Evolutionary conservation across 2,888 invertebrate species (phyloP), one percentile per base, ranked within the genome.

Genomic region (Rhogogaster chlorosoma): DNA sequence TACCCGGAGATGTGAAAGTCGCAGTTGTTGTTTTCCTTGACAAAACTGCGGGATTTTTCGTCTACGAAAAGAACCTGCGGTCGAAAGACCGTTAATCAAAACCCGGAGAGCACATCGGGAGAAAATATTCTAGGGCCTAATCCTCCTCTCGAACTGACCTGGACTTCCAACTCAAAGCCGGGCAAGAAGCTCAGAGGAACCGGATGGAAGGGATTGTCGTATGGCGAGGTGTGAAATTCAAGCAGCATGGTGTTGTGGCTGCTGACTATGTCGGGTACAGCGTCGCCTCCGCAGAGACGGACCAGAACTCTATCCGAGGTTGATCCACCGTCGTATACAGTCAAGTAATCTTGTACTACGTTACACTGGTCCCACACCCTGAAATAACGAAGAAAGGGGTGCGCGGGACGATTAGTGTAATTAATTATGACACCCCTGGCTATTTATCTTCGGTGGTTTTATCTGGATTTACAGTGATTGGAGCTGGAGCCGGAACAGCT

Each of bases 281-380:
- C 96, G 90, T 97, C 97, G 1, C 97, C 97, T 6, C 97, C 97
- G 92, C 98, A 98, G 86, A 98, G 95, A 86, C 97, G 95, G 7
- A 97, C 96, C 86, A 98, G 93, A 10, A 97, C 95, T 0, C 97
- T 96, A n/a, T 96, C 95, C 83, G 95, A 95, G 18, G 95, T 94
- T 22, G 96, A 96, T 57, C 95, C 95, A 0, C 98, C 98, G 91
- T 98, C 97, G 94, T 97, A 96, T 84, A 98, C 96, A 45, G 97
- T 97, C 88, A 98, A 94, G 92, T 97, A 97, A 93, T 97, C 97
- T 93, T 97, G 97, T 86, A 97, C 96, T 89, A 96, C 96, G 92
- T 97, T 97, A 93, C 97, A 97, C 93, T 97, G 96, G 93, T 97
- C 97, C 96, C 97, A 97, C 86, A 97, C 96, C 93, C 97, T 97